Base-by-base conservation (phyloP, 2,888 invertebrate species). In the Fragum fragum region DNA sequence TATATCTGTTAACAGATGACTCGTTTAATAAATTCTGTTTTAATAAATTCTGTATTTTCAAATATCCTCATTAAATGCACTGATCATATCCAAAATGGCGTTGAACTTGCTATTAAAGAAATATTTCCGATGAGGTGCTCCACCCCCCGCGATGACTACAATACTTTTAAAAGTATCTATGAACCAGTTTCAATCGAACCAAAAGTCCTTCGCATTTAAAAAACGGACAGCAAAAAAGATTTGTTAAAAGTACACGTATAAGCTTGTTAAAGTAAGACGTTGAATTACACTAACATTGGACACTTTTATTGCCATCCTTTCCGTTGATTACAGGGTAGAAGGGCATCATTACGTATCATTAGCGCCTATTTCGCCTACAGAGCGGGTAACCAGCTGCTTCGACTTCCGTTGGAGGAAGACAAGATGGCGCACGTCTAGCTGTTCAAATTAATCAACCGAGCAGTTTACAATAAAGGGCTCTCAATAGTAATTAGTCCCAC, bases 331-430 rank as follows among this genome's bases (percentile, higher is more conserved):
- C 42, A 66, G 66, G 66, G 42, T 42, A 39, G n/a, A 1, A n/a
- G 42, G 18, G 23, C 23, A 26, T 66, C 66, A 66, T 66, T 66
- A 66, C 66, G 66, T 66, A 39, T 66, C 66, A 66, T 66, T 66
- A 66, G 66, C 66, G 39, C 39, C 42, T 21, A 66, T 39, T 66
- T 66, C 16, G 39, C n/a, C 42, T 42, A 36, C 36, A 14, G 36
- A 63, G 66, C 66, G 66, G 66, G 66, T 66, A 42, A 66, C 66
- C 66, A 66, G 66, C 66, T 66, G 66, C 42, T 66, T 2, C 66
- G 28, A 36, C 66, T 66, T 66, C 66, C 66, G 66, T 42, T 66
- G 18, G 21, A 66, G 26, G 36, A 66, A 66, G 66, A 66, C 66
- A 66, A 39, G 42, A 66, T 66, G 66, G 66, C 66, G 66, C 66